Percentiles rank a stretch among this genome's conserved stretches.
Evolutionary conservation across 2,113 vertebrate species (phyloP).

Genomic region (Monarcha castaneiventris): DNA sequence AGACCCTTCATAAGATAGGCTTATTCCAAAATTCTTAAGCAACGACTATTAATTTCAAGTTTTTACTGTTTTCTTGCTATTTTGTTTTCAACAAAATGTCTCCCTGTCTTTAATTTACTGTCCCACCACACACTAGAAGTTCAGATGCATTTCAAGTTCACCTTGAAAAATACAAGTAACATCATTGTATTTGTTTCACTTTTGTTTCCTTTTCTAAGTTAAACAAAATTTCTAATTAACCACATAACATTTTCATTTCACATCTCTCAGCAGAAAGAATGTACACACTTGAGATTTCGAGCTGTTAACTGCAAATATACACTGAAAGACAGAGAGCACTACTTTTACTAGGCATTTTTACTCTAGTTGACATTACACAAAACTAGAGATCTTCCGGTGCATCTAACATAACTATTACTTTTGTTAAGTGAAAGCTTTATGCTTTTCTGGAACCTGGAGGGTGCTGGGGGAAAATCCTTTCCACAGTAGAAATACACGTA

Average conservation of each 20-base stretch:
- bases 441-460: not conserved
- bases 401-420: not conserved
- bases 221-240: not conserved
- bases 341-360: not conserved
- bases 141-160: not conserved
- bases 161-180: not conserved
- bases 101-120: not conserved
- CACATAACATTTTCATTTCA: not conserved
- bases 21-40: not conserved
- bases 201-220: not conserved
- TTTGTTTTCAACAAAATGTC: not conserved
- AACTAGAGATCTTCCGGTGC: not conserved
- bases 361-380: not conserved
- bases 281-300: not conserved
- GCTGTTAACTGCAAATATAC: not conserved
- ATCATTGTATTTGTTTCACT: not conserved
- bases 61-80: not conserved
- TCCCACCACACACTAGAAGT: not conserved
- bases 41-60: not conserved
- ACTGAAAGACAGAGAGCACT: not conserved
- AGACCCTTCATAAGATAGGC: not conserved
- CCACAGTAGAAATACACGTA: not conserved
- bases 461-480: not conserved
- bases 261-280: not conserved
- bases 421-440: not conserved